These are phyloP conservation scores for Drosophila pseudotalamancana DNA, from an alignment of 2,888 invertebrate genomes.

Conservation along the genomic window DNA sequence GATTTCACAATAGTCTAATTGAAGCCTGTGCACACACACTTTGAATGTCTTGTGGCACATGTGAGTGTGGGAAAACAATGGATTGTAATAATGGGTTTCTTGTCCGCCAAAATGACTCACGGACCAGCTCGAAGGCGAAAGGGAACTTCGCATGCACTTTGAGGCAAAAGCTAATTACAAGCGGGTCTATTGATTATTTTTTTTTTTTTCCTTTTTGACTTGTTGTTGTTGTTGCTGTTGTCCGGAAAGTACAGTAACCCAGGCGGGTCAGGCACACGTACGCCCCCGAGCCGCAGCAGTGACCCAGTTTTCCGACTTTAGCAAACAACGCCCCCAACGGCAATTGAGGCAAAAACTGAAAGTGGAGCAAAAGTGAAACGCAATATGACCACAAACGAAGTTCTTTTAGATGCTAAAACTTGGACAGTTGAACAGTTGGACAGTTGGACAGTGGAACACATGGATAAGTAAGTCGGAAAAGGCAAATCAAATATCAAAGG, in stretches of 20 bases:
- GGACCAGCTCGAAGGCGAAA: constrained; percentile 18
- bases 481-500: constrained; percentile 81
- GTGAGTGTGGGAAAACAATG: constrained; percentile 7
- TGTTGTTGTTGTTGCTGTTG: not conserved
- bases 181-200: constrained; percentile 64
- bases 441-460: constrained; percentile 1
- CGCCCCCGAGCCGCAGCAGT: constrained; percentile 55
- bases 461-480: constrained; percentile 51
- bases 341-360: constrained; percentile 63
- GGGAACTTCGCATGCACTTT: constrained; percentile 56
- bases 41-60: not conserved
- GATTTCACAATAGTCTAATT: not conserved
- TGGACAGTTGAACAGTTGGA: too few species aligned
- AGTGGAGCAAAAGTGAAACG: constrained; percentile 82
- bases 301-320: constrained; percentile 64
- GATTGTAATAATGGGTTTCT: constrained; percentile 28
- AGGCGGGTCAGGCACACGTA: constrained; percentile 7
- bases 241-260: constrained; percentile 62
- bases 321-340: constrained; percentile 68
- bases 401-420: constrained; percentile 9
- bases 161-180: constrained; percentile 60
- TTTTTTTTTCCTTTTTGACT: constrained; percentile 35
- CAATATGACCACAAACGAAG: constrained; percentile 78
- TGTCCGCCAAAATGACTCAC: constrained; percentile 14
- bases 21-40: not conserved